A percentile compares a stretch with the other conserved stretches of the same genome.
These are phyloP conservation scores for Drosophila funebris DNA, from an alignment of 1,140 invertebrate genomes.

Conservation along the genomic window DNA sequence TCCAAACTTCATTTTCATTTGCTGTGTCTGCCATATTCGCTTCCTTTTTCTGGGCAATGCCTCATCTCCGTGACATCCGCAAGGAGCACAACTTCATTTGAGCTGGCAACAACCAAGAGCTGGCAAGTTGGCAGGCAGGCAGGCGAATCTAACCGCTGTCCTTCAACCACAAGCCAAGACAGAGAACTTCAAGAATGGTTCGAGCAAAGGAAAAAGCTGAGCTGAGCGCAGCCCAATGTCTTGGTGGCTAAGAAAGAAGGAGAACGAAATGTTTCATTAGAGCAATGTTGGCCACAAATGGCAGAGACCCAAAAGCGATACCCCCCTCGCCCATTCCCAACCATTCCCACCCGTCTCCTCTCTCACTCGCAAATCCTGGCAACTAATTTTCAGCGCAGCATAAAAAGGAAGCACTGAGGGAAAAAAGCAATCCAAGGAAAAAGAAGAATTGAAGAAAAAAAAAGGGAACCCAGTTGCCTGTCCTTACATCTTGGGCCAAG, in stretches of 20 bases:
- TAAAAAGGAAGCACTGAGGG: constrained; percentile 53
- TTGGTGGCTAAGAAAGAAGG: constrained; percentile 41
- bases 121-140: not conserved
- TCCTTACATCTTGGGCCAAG: constrained; percentile 45
- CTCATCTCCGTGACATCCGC: constrained; percentile 39
- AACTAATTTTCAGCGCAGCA: constrained; percentile 75
- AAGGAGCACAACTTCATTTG: constrained; percentile 57
- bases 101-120: not conserved
- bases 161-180: constrained; percentile 55
- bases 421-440: constrained; percentile 48
- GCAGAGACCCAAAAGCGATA: constrained; percentile 14
- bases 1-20: constrained; percentile 39
- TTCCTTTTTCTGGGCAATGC: constrained; percentile 20
- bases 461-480: constrained; percentile 21
- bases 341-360: not conserved
- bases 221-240: constrained; percentile 54
- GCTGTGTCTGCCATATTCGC: not conserved
- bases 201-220: constrained; percentile 33
- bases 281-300: constrained; percentile 70
- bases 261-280: constrained; percentile 75
- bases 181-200: constrained; percentile 5
- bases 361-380: constrained; percentile 16
- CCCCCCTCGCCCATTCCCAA: not conserved
- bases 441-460: constrained; percentile 27
- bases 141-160: constrained; percentile 47